These are phyloP conservation scores for Nebria brevicollis DNA, from an alignment of 2,888 invertebrate genomes.

Conservation along the genomic window DNA sequence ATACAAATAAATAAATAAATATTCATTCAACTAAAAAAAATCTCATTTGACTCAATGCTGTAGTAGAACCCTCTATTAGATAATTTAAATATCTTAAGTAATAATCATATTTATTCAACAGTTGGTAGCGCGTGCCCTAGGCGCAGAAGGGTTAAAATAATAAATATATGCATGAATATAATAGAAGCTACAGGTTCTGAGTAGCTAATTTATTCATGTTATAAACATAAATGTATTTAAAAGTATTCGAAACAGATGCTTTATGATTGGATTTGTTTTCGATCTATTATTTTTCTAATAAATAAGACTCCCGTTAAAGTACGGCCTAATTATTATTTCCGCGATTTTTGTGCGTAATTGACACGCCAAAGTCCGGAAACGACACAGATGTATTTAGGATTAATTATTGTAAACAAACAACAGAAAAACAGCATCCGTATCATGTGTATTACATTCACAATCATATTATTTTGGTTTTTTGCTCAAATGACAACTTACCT, in stretches of 20 bases:
- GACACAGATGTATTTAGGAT: background rate
- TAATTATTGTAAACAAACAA: background rate
- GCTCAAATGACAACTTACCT: background rate
- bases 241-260: no score
- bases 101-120: constrained; percentile 40
- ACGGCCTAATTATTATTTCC: background rate
- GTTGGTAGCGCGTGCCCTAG: constrained; percentile 30
- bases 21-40: no score
- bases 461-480: background rate
- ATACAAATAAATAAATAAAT: no score
- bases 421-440: background rate
- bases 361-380: background rate
- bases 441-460: background rate
- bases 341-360: background rate
- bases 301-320: no score
- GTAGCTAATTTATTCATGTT: constrained; percentile 32
- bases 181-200: constrained; percentile 20
- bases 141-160: constrained; percentile 29
- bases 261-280: no score
- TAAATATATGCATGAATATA: constrained; percentile 42
- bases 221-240: background rate
- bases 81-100: constrained; percentile 46
- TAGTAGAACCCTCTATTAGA: constrained; percentile 3
- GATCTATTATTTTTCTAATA: no score
- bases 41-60: no score